Percentiles rank a stretch among this genome's conserved stretches.
Conservation (phyloP, 1,140 invertebrate species). For the Eufriesea mexicana region DNA sequence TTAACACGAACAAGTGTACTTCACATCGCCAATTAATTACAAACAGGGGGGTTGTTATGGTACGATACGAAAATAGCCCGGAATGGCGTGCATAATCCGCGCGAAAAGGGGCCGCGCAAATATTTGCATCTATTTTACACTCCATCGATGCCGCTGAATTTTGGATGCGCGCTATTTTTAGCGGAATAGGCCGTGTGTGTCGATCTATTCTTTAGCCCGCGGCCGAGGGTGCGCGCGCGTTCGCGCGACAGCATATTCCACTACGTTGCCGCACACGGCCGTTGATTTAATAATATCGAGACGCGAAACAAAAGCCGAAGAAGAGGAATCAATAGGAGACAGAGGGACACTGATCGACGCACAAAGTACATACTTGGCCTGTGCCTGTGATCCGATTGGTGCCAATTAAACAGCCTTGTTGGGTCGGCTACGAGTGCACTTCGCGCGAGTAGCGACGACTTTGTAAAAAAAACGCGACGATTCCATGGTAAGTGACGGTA, state of each 20-base stretch:
- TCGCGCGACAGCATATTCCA: background rate
- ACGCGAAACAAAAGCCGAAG: conserved; percentile 28
- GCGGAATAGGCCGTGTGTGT: conserved; percentile 3
- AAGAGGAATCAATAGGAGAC: conserved; percentile 25
- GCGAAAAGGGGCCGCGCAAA: conserved; percentile 15
- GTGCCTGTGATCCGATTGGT: conserved; percentile 31
- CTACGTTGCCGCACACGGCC: background rate
- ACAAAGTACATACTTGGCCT: background rate
- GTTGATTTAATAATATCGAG: conserved; percentile 38
- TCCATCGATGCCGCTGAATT: conserved; percentile 36
- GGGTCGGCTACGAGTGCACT: conserved; percentile 18
- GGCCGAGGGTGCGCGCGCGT: background rate
- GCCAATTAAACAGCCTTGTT: conserved; percentile 46
- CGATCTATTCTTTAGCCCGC: conserved; percentile 25
- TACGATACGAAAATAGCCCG: conserved; percentile 5
- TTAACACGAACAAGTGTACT: background rate
- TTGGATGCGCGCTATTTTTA: conserved; percentile 42
- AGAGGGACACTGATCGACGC: conserved; percentile 2
- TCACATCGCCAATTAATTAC: conserved; percentile 21
- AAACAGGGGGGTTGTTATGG: background rate
- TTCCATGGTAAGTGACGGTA: background rate
- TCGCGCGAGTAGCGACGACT: conserved; percentile 12
- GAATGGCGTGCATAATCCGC: conserved; percentile 2
- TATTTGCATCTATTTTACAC: conserved; percentile 43
- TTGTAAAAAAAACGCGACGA: conserved; percentile 18